Conservation (phyloP, 2,797 vertebrate species). For the Acridotheres tristis region DNA sequence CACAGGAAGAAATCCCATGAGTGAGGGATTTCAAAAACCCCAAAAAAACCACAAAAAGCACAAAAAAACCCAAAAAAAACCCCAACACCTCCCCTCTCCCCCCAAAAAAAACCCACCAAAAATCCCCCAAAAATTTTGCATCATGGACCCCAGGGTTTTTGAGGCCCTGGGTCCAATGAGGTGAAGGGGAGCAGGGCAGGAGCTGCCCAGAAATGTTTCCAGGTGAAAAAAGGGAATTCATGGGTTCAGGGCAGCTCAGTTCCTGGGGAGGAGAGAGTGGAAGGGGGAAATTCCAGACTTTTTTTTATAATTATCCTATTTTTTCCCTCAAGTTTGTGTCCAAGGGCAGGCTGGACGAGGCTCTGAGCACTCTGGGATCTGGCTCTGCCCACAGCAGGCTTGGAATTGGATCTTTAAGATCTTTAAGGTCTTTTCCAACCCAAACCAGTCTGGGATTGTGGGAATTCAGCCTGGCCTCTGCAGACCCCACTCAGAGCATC, state of each 20-base stretch:
- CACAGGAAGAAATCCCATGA: neutral
- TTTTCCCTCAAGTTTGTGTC: neutral
- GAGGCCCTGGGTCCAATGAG: neutral
- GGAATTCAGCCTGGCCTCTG: neutral
- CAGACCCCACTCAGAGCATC: neutral
- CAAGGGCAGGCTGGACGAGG: neutral
- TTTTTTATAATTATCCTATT: accelerated
- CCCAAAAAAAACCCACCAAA: no score
- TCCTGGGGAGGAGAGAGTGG: accelerated
- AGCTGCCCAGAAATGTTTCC: neutral
- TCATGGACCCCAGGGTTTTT: no score
- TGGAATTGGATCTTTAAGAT: neutral
- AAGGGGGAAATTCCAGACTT: neutral
- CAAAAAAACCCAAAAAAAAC: no score
- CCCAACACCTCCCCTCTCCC: no score
- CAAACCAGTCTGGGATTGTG: neutral
- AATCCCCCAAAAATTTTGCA: no score
- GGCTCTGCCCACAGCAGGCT: neutral
- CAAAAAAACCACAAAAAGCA: no score
- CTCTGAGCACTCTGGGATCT: neutral
- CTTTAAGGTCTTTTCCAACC: neutral
- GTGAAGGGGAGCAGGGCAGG: neutral
- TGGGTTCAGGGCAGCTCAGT: neutral
- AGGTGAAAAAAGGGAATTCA: neutral
- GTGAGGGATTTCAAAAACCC: no score